A percentile compares a stretch with the other conserved stretches of the same genome.
These are phyloP conservation scores for Lates calcarifer DNA, from an alignment of 2,113 vertebrate genomes.

Conservation along the genomic window DNA sequence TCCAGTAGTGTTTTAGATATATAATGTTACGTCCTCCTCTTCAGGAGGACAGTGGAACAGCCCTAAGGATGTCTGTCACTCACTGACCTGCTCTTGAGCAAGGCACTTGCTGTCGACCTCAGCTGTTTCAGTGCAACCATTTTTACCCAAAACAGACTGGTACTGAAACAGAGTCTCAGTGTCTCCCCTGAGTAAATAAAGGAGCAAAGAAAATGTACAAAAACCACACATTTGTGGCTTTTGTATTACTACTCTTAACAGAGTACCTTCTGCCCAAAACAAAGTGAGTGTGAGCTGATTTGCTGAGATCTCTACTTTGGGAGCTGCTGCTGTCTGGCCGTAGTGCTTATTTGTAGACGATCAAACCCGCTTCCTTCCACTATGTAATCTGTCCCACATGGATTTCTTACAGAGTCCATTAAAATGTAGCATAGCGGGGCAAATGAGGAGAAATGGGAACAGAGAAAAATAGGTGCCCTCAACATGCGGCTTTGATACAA, in stretches of 20 bases:
- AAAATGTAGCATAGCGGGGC: conserved; percentile 40
- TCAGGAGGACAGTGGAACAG: too few relatives aligned
- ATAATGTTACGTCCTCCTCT: too few relatives aligned
- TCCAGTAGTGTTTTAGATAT: neutral
- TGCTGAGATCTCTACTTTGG: conserved; percentile 71
- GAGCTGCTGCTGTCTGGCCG: conserved; percentile 49
- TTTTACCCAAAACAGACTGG: neutral
- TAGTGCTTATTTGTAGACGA: conserved; percentile 79
- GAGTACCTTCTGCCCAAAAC: conserved; percentile 56
- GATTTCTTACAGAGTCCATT: conserved; percentile 66
- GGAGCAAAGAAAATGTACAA: neutral
- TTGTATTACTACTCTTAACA: conserved; percentile 29
- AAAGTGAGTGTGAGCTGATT: conserved; percentile 71
- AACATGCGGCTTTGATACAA: conserved; percentile 66
- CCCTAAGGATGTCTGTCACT: neutral
- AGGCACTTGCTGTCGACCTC: neutral
- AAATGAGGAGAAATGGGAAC: conserved; percentile 37
- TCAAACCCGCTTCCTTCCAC: conserved; percentile 75
- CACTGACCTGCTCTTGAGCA: neutral
- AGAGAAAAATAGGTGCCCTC: conserved; percentile 38
- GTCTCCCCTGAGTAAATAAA: neutral
- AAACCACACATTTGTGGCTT: conserved; percentile 28
- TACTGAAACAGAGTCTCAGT: neutral
- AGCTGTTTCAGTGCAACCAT: neutral
- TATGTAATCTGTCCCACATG: conserved; percentile 80